Evolutionary conservation across 2,888 invertebrate genomes (phyloP).

Genomic region (Leptinotarsa rubiginosa): DNA sequence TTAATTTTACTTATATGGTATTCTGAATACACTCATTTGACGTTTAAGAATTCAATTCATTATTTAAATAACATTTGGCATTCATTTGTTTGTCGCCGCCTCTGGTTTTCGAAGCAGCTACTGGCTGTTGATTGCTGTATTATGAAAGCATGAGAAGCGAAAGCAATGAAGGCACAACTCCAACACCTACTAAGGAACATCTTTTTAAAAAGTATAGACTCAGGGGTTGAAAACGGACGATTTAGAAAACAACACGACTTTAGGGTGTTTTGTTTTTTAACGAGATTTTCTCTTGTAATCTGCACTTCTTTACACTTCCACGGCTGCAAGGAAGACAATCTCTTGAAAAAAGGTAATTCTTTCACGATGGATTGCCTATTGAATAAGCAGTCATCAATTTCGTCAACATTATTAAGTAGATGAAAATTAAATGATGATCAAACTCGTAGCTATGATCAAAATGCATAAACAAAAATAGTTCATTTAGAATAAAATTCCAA

Average conservation of each 20-base stretch:
- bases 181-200: conserved; percentile 62
- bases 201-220: conserved; percentile 56
- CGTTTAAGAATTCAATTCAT: no score
- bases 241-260: conserved; percentile 63
- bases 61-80: not conserved
- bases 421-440: no score
- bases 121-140: conserved; percentile 63
- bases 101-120: conserved; percentile 51
- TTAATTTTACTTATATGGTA: no score
- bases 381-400: no score
- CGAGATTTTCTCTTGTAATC: conserved; percentile 63
- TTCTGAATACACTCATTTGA: no score
- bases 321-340: not conserved
- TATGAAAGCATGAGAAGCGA: conserved; percentile 52
- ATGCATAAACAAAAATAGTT: no score
- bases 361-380: no score
- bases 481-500: no score
- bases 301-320: conserved; percentile 57
- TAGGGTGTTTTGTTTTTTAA: conserved; percentile 66
- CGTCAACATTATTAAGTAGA: no score
- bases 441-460: no score
- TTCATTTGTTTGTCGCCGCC: not conserved
- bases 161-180: conserved; percentile 47
- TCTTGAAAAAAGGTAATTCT: not conserved
- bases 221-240: conserved; percentile 56